Evolutionary conservation across 1,140 invertebrate genomes (phyloP), one percentile per base, ranked within the genome.

Genomic region (Meteorus sp.): DNA sequence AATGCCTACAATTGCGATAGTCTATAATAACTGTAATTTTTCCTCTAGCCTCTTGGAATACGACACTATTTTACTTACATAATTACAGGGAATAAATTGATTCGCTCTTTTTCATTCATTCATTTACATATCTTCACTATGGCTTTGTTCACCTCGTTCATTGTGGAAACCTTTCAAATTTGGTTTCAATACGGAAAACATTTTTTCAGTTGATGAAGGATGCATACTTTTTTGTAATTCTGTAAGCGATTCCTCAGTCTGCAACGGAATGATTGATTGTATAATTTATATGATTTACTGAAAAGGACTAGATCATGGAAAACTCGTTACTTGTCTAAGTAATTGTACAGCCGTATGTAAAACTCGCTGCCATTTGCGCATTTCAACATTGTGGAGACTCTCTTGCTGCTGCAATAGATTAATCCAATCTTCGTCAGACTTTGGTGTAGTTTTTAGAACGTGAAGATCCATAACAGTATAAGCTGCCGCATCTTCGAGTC

Each of bases 391-490:
- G 78, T 93, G 90, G 23, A 90, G 79, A 25, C 81, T 81, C 75
- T 91, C 85, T 79, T 93, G 91, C 45, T 89, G 84, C 68, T 90
- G 87, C 39, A 93, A 76, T 47, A 91, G 75, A 61, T 84, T 77
- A 35, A 89, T 82, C 90, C 90, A 92, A 68, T 91, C 88, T 68
- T 91, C 87, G 73, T 88, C 85, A 59, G 84, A 83, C 65, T 86
- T 83, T 45, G 87, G 87, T 17, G 83, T 81, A 63, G 81, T 80
- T 59, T 83, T 86, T 23, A 83, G 66, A 67, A 85, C 81, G 64
- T 86, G 78, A 66, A 86, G 65, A 69, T 86, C 82, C 65, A 85
- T 79, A 15, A 83, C 72, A 27, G 82, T 83, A 51, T 83, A 78
- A 19, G 79, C 75, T 50, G 78, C 73, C n/a, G 77, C 74, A 55